Evolutionary conservation across 1,140 invertebrate genomes (phyloP).

Genomic region (Bombus difficillimus): DNA sequence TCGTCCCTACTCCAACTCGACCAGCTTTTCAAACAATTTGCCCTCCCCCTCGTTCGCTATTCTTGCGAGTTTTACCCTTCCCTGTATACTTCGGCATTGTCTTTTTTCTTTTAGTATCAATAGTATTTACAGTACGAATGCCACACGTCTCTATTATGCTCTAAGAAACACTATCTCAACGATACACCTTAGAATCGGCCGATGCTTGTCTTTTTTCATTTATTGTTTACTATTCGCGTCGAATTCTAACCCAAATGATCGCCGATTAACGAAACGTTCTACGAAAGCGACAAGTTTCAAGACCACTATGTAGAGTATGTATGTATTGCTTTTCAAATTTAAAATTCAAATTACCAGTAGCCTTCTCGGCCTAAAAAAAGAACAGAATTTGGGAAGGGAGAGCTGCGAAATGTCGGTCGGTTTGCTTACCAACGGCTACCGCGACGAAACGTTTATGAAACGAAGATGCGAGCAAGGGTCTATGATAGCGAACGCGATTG

Average conservation of each 20-base stretch:
- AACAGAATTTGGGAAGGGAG: not conserved
- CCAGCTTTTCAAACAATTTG: slow-evolving; percentile 9
- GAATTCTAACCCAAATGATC: not conserved
- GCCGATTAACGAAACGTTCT: not conserved
- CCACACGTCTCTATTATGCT: not conserved
- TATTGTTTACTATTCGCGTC: rapidly evolving
- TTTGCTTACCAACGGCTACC: not conserved
- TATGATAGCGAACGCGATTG: too few relatives aligned
- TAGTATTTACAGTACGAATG: not conserved
- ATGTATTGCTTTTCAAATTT: not conserved
- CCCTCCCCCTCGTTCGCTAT: not conserved
- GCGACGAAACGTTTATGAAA: not conserved
- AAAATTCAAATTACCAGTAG: not conserved
- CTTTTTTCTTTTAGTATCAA: not conserved
- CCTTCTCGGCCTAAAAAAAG: rapidly evolving
- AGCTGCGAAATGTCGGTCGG: not conserved
- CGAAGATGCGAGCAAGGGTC: too few relatives aligned
- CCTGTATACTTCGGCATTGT: not conserved
- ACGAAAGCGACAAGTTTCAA: not conserved
- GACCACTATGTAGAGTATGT: not conserved
- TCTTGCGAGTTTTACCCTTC: too few relatives aligned
- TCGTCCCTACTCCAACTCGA: slow-evolving; percentile 20
- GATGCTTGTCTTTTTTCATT: not conserved
- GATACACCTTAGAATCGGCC: not conserved
- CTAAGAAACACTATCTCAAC: not conserved